Evolutionary conservation across 2,797 vertebrate species (phyloP), one percentile per base, ranked within the genome.

Genomic region (Clamator glandarius): DNA sequence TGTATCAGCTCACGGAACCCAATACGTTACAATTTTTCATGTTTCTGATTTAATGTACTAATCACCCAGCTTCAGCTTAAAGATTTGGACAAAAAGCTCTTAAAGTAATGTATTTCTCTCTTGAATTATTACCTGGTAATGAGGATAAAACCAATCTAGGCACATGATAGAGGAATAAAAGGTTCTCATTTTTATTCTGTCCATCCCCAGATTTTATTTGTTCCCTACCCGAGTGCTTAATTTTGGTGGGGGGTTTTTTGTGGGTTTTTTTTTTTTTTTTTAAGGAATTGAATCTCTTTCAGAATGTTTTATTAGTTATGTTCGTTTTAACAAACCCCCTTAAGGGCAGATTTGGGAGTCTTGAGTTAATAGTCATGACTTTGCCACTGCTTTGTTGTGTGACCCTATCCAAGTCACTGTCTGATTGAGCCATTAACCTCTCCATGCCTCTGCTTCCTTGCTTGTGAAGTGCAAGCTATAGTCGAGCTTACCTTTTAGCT

Each of bases 351-450:
- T 31, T 84, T 0, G 0, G 42, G 59, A 75, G 44, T 5, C 35
- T 63, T 66, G 80, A 68, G 46, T 87, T 87, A 36, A 48, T 0
- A 42, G 42, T 73, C 1, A 2, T 84, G 54, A 69, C 28, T 90
- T 63, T 1, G 5, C 61, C 52, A 6, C 63, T 80, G 44, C 15
- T 77, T 33, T 74, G 21, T 83, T 73, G 25, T 52, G 57, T 84
- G 73, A 67, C 39, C 28, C 69, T 9, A 39, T 64, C 54, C n/a
- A 8, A 79, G 88, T 73, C 77, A 52, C 66, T 57, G 66, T 73
- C 81, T 92, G 76, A 72, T 8, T 62, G 86, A 90, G 68, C 77
- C 70, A 84, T 95, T 94, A 92, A 89, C 61, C 51, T 81, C 76
- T 88, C 66, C 3, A 3, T 83, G 55, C 36, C 70, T 92, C 59